Percentiles rank a stretch among this genome's conserved stretches.
Conservation (phyloP, 2,797 vertebrate genomes). For the Eulemur coronatus region DNA sequence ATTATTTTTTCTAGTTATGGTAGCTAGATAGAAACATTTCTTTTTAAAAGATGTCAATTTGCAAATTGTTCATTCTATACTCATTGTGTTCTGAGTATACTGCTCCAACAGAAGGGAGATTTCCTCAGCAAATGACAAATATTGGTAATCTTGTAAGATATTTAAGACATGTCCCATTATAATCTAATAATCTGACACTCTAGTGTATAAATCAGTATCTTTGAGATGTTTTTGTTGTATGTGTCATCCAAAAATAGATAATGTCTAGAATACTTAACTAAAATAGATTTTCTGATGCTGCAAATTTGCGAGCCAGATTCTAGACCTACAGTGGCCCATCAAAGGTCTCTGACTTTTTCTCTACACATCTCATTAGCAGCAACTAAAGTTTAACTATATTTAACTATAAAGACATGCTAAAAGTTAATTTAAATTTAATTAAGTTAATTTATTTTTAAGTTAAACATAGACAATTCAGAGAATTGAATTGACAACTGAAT, state of each 20-base stretch:
- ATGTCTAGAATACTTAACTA: background rate
- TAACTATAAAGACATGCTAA: background rate
- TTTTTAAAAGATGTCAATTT: background rate
- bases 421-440: constrained; percentile 21
- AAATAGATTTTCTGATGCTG: background rate
- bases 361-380: background rate
- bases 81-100: background rate
- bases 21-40: background rate
- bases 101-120: background rate
- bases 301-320: background rate
- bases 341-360: background rate
- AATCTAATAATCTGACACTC: background rate
- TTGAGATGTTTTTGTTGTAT: background rate
- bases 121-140: background rate
- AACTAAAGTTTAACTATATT: background rate
- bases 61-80: background rate
- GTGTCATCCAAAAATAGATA: background rate
- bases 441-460: constrained; percentile 36
- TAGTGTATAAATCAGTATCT: background rate
- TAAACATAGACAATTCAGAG: background rate
- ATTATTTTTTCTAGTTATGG: background rate
- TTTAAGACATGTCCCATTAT: background rate
- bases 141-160: background rate
- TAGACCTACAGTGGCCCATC: rapidly evolving
- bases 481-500: constrained; percentile 8